phyloP scores from a whole-genome alignment of 2,113 vertebrate species.

The Odontophorus gujanensis region DNA sequence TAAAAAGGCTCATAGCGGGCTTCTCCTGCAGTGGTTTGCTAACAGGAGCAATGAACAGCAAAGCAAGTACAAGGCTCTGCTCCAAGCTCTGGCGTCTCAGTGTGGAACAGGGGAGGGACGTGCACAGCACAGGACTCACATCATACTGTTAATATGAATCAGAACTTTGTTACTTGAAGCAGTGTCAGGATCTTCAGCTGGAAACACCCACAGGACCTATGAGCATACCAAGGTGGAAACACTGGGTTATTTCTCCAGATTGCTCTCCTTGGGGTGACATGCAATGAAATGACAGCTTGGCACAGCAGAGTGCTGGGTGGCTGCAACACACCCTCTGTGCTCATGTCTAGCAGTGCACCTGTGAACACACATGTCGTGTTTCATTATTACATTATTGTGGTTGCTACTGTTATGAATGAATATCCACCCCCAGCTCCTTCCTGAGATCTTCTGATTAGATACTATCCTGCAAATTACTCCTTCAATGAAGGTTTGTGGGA shows the following conservation, averaged over 20 bases:
- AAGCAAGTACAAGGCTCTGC: neutral
- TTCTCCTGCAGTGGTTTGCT: neutral
- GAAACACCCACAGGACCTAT: neutral
- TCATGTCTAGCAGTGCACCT: neutral
- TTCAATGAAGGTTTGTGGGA: constrained; percentile 29
- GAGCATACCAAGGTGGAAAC: neutral
- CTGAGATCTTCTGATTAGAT: constrained; percentile 21
- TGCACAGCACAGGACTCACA: neutral
- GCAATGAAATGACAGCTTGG: neutral
- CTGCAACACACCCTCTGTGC: neutral
- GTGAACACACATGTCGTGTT: accelerated
- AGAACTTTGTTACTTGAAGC: neutral
- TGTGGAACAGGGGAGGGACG: neutral
- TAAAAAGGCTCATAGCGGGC: neutral
- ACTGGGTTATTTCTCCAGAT: neutral
- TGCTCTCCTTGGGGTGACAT: neutral
- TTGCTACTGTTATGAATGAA: neutral
- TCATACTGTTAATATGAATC: accelerated
- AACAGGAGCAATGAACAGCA: neutral
- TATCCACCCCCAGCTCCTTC: neutral
- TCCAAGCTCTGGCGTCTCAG: neutral
- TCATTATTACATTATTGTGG: neutral
- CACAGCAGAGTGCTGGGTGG: neutral
- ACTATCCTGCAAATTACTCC: neutral
- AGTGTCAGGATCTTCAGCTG: neutral